phyloP scores from a whole-genome alignment of 2,113 vertebrate species.

The Sula dactylatra region DNA sequence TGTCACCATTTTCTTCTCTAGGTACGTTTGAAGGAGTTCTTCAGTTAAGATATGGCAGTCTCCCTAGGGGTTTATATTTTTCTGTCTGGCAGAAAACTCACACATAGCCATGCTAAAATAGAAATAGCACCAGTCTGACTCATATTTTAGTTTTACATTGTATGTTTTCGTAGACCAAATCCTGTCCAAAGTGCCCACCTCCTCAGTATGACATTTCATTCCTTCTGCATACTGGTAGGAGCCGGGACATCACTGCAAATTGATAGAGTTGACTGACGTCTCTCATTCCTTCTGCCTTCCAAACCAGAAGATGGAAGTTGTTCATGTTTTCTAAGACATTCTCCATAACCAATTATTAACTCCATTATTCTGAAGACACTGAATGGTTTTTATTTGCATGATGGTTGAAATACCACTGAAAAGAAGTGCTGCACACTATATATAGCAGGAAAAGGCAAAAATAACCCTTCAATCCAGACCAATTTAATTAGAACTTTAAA shows the following conservation, averaged over 20 bases:
- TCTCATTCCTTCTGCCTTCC: not conserved
- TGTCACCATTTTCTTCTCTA: not conserved
- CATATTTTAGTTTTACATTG: not conserved
- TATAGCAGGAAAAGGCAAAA: not conserved
- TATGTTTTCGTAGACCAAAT: not conserved
- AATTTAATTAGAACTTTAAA: not conserved
- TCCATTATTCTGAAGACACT: not conserved
- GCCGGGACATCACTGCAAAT: not conserved
- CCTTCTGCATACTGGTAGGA: not conserved
- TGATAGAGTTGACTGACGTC: not conserved
- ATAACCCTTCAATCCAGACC: not conserved
- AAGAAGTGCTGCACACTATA: not conserved
- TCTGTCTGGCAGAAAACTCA: not conserved
- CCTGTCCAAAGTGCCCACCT: not conserved
- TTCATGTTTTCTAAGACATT: not conserved
- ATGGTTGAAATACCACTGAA: not conserved
- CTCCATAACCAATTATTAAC: not conserved
- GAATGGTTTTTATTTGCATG: not conserved
- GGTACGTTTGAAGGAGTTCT: not conserved
- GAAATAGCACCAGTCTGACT: not conserved
- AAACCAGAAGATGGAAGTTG: not conserved
- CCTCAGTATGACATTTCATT: not conserved
- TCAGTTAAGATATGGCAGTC: not conserved
- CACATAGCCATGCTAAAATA: not conserved
- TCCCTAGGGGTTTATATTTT: not conserved